phyloP scores from a whole-genome alignment of 2,113 vertebrate species.

The Silurus glanis region DNA sequence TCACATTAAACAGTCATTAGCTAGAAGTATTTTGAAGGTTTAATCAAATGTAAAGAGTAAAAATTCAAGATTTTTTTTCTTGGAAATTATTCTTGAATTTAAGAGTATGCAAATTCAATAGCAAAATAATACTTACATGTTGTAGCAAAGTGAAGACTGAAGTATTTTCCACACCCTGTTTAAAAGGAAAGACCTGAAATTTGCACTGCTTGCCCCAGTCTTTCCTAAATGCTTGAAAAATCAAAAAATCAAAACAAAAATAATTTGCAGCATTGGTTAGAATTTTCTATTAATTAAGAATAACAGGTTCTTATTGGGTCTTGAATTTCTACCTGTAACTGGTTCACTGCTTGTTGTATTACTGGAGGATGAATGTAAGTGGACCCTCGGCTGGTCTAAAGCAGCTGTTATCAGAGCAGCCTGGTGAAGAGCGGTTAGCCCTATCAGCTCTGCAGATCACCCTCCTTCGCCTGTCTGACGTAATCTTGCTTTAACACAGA shows the following conservation, averaged over 20 bases:
- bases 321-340: constrained; percentile 32
- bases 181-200: not conserved
- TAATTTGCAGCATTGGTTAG: not conserved
- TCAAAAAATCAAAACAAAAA: not conserved
- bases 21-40: not conserved
- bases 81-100: not conserved
- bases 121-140: not conserved
- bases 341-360: not conserved
- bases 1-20: not conserved
- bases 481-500: constrained; percentile 21
- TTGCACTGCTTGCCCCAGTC: not conserved
- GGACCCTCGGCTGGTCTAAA: not conserved
- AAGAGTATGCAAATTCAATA: not conserved
- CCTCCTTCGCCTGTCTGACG: not conserved
- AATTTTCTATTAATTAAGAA: not conserved
- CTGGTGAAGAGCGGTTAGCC: constrained; percentile 5
- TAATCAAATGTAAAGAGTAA: not conserved
- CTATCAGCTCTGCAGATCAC: constrained; percentile 32
- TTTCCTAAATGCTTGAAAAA: not conserved
- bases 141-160: not conserved
- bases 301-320: not conserved
- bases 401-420: constrained; percentile 37
- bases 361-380: not conserved
- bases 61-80: not conserved
- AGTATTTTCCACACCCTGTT: not conserved